Percentiles rank a stretch among this genome's conserved stretches.
phyloP scores from a whole-genome alignment of 2,113 vertebrate genomes.

The Anolis sagrei region DNA sequence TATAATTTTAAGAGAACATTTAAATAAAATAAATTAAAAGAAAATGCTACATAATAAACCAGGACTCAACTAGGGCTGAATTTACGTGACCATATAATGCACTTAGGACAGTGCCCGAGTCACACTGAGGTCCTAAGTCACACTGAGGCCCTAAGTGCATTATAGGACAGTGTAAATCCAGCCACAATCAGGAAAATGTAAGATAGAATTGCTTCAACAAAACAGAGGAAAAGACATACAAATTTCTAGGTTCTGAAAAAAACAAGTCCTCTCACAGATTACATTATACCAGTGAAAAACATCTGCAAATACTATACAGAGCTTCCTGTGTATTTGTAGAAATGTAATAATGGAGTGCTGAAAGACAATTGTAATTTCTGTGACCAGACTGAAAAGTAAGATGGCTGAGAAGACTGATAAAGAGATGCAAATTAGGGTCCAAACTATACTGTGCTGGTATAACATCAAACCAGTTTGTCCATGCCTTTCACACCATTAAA shows the following conservation, averaged over 20 bases:
- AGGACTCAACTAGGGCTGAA: no score
- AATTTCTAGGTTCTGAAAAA: neutral
- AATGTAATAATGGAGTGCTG: neutral
- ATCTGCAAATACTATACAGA: neutral
- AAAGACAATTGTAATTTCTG: neutral
- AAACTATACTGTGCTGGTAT: neutral
- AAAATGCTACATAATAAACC: neutral
- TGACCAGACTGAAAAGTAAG: neutral
- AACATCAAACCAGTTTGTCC: neutral
- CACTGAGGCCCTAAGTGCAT: no score
- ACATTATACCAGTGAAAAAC: neutral
- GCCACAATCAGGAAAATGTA: neutral
- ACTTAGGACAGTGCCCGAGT: no score
- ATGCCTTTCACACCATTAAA: neutral
- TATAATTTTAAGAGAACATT: constrained; percentile 10
- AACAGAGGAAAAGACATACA: neutral
- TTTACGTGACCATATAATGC: no score
- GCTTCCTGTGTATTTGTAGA: neutral
- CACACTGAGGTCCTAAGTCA: no score
- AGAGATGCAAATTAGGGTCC: neutral
- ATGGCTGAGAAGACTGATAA: neutral
- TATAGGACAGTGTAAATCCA: no score
- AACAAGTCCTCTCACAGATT: neutral
- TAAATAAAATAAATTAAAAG: neutral
- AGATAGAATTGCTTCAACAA: neutral